Evolutionary conservation across 92 coral and sea anemone species (phyloP).

Genomic region (Scolanthus callimorphus): DNA sequence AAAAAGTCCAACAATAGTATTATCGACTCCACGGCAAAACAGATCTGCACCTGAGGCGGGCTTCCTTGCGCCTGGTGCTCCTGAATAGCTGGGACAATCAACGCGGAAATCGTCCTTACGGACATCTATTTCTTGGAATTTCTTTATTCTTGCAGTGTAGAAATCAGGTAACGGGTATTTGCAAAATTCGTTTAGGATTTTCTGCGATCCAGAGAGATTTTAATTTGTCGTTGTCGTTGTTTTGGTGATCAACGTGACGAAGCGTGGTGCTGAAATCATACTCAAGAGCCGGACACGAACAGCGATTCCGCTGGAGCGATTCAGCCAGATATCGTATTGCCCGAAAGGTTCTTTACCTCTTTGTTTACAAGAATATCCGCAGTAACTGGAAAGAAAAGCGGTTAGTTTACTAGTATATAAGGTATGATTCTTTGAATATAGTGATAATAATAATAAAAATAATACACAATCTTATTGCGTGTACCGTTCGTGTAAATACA

Average conservation of each 20-base stretch:
- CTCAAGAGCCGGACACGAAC: constrained; percentile 27
- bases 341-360: too few relatives aligned
- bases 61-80: neutral
- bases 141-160: constrained; percentile 24
- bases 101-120: constrained; percentile 15
- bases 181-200: constrained; percentile 34
- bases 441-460: too few relatives aligned
- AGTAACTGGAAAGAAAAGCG: too few relatives aligned
- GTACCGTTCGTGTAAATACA: too few relatives aligned
- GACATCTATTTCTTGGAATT: constrained; percentile 31
- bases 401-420: too few relatives aligned
- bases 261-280: constrained; percentile 60
- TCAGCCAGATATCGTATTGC: constrained; percentile 55
- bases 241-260: constrained; percentile 42
- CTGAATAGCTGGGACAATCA: constrained; percentile 55
- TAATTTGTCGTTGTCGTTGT: constrained; percentile 45
- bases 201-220: neutral
- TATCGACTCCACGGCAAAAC: constrained; percentile 54
- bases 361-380: too few relatives aligned
- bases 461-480: too few relatives aligned
- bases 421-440: too few relatives aligned
- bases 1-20: constrained; percentile 46
- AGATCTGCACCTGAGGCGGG: constrained; percentile 24
- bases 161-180: constrained; percentile 55
- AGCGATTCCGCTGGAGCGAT: constrained; percentile 62